phyloP scores from a whole-genome alignment of 2,797 vertebrate species.

The Melanotaenia trifasciata region DNA sequence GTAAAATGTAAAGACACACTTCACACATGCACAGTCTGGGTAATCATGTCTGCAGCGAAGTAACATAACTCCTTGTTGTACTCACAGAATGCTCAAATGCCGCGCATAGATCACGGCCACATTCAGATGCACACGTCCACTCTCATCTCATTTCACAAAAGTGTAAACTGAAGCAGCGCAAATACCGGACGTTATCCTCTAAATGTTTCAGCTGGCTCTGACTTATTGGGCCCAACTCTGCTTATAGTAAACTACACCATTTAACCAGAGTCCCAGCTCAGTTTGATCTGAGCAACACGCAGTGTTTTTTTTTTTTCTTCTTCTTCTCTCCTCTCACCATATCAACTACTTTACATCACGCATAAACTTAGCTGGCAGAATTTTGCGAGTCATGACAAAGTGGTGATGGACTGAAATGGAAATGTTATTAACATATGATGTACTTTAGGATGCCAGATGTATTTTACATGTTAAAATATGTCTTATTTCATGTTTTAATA shows the following conservation, averaged over 20 bases:
- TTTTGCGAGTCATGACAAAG: constrained; percentile 46
- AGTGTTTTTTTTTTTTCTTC: constrained; percentile 43
- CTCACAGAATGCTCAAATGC: constrained; percentile 74
- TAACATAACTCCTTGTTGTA: constrained; percentile 73
- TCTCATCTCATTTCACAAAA: constrained; percentile 71
- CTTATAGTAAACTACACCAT: constrained; percentile 52
- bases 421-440: constrained; percentile 27
- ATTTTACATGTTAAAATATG: constrained; percentile 1
- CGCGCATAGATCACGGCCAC: constrained; percentile 64
- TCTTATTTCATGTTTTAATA: background rate
- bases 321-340: constrained; percentile 17
- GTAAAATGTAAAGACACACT: constrained; percentile 43
- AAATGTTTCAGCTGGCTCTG: constrained; percentile 60
- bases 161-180: constrained; percentile 67
- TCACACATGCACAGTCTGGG: constrained; percentile 49
- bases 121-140: constrained; percentile 48
- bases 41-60: constrained; percentile 55
- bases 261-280: constrained; percentile 52
- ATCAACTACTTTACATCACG: constrained; percentile 38
- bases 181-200: constrained; percentile 76
- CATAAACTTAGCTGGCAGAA: constrained; percentile 50
- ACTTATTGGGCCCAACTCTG: constrained; percentile 55
- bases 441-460: constrained; percentile 21
- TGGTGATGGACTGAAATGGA: constrained; percentile 23
- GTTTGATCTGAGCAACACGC: constrained; percentile 52